Evolutionary conservation across 1,140 invertebrate species (phyloP).

Genomic region (Calephelis nemesis): DNA sequence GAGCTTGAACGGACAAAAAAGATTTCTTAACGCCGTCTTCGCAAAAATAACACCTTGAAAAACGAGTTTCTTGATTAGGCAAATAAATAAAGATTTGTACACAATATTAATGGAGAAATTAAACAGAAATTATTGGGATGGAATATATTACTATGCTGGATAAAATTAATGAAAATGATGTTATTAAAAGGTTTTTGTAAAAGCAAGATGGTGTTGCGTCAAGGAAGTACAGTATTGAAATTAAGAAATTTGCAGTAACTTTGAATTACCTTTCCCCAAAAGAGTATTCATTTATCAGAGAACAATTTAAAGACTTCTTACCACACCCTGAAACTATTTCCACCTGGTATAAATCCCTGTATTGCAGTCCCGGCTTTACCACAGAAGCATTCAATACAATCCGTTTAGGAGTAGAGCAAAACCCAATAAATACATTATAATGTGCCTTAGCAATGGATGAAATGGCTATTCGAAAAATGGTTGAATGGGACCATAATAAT

Average conservation of each 20-base stretch:
- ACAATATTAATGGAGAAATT: no score
- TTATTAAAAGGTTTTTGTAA: no score
- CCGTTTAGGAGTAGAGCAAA: not conserved
- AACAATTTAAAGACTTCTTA: not conserved
- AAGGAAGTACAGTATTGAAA: not conserved
- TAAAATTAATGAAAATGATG: no score
- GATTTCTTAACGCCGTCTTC: no score
- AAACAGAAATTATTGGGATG: no score
- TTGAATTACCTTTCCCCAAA: not conserved
- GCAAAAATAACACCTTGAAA: no score
- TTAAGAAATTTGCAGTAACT: not conserved
- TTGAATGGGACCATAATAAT: not conserved
- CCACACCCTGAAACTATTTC: not conserved
- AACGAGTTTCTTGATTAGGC: no score
- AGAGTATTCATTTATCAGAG: not conserved
- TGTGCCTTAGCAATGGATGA: not conserved
- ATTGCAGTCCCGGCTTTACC: conserved; percentile 21
- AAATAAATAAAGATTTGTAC: no score
- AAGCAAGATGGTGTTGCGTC: no score
- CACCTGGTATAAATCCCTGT: not conserved
- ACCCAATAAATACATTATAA: not conserved
- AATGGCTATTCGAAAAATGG: not conserved
- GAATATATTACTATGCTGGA: no score
- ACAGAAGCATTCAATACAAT: conserved; percentile 30
- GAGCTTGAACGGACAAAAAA: no score